Evolutionary conservation across 2,113 vertebrate species (phyloP).

Genomic region (Coreoperca whiteheadi): DNA sequence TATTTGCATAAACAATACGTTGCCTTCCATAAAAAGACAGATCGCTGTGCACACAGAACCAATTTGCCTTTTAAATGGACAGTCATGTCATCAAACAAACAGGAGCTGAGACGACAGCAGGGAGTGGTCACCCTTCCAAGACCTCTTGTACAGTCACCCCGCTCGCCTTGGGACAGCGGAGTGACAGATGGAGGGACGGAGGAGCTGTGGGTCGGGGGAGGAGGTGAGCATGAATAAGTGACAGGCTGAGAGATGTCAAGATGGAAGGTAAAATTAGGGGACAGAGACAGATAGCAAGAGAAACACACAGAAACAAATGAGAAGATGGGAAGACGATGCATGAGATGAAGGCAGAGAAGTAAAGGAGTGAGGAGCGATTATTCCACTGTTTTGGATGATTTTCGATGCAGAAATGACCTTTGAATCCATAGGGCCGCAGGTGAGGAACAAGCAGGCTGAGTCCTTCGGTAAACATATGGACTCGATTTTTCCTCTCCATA

Average conservation of each 20-base stretch:
- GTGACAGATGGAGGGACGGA: constrained; percentile 61
- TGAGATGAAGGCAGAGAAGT: neutral
- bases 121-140: constrained; percentile 55
- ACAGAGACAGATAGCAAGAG: constrained; percentile 10
- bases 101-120: constrained; percentile 54
- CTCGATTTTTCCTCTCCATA: constrained; percentile 22
- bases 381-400: constrained; percentile 12
- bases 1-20: constrained; percentile 26
- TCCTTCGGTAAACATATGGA: constrained; percentile 51
- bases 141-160: constrained; percentile 64
- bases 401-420: constrained; percentile 32
- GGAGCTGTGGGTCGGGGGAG: constrained; percentile 42
- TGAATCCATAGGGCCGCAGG: constrained; percentile 18
- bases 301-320: constrained; percentile 8
- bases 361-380: neutral
- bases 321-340: neutral
- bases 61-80: constrained; percentile 60
- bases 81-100: constrained; percentile 47
- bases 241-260: constrained; percentile 54
- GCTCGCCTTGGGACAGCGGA: constrained; percentile 58
- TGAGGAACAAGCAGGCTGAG: constrained; percentile 23
- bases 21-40: constrained; percentile 7
- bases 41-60: constrained; percentile 16
- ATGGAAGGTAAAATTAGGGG: constrained; percentile 55
- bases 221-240: constrained; percentile 65